Conservation (phyloP, 2,888 invertebrate genomes). For the Drosophila nr. medialis region DNA sequence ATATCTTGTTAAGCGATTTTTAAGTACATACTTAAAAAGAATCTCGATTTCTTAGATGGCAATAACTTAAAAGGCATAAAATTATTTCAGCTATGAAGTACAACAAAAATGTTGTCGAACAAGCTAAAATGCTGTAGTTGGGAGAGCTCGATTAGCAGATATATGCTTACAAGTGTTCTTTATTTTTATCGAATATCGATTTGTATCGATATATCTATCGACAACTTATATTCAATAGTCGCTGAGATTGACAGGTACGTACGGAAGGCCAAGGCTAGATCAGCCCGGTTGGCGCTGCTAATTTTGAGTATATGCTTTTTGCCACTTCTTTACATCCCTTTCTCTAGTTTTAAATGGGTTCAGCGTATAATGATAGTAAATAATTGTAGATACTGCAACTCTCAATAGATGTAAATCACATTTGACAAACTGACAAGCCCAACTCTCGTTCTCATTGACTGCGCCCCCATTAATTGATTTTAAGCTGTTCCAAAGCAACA, state of each 20-base stretch:
- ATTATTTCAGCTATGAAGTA: not conserved
- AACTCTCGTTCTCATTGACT: not conserved
- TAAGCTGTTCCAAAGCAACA: constrained; percentile 16
- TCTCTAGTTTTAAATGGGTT: not conserved
- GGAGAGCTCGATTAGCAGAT: not conserved
- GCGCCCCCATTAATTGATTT: constrained; percentile 23
- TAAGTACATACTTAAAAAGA: not conserved
- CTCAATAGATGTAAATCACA: not conserved
- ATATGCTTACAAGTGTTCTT: too few relatives aligned
- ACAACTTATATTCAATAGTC: not conserved
- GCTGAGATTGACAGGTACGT: not conserved
- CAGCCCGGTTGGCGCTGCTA: not conserved
- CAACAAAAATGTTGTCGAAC: not conserved
- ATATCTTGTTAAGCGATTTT: not conserved
- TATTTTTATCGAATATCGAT: too few relatives aligned
- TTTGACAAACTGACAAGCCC: not conserved
- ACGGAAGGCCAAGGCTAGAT: accelerated
- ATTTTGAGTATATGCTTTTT: not conserved
- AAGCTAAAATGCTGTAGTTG: not conserved
- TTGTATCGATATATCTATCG: not conserved
- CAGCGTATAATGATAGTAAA: not conserved
- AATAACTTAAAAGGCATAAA: not conserved
- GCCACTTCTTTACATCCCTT: not conserved
- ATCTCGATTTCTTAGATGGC: not conserved
- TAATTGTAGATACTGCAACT: not conserved